phyloP scores from a whole-genome alignment of 1,140 invertebrate genomes.

The Drosophila persimilis region DNA sequence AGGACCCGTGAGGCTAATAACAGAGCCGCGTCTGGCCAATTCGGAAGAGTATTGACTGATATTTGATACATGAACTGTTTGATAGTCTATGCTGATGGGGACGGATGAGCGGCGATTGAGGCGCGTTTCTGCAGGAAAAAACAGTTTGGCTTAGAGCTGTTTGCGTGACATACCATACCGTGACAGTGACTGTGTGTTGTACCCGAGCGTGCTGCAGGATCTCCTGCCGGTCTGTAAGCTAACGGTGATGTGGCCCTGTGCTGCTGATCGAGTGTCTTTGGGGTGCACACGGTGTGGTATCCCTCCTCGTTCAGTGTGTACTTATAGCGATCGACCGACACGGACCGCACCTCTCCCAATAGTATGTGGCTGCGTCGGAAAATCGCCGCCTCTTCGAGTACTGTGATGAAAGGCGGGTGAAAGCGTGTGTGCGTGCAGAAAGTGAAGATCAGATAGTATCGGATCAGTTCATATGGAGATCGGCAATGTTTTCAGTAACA shows the following conservation, averaged over 20 bases:
- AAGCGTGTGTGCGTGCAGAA: slow-evolving; percentile 2
- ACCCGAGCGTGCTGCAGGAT: slow-evolving; percentile 15
- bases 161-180: too few relatives aligned
- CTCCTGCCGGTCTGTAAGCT: slow-evolving; percentile 20
- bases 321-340: slow-evolving; percentile 69
- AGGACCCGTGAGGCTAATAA: slow-evolving; percentile 50
- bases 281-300: not conserved
- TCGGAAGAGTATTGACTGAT: slow-evolving; percentile 24
- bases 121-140: slow-evolving; percentile 30
- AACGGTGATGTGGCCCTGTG: slow-evolving; percentile 19
- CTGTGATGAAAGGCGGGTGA: too few relatives aligned
- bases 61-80: slow-evolving; percentile 43
- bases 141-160: slow-evolving; percentile 7
- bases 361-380: slow-evolving; percentile 53
- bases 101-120: slow-evolving; percentile 58
- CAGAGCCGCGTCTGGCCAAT: slow-evolving; percentile 51
- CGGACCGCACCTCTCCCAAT: slow-evolving; percentile 60
- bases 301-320: slow-evolving; percentile 29
- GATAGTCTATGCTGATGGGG: slow-evolving; percentile 68
- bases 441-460: slow-evolving; percentile 27
- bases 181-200: slow-evolving; percentile 3
- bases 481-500: not conserved
- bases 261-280: slow-evolving; percentile 8
- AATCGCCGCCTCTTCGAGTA: slow-evolving; percentile 36
- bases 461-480: slow-evolving; percentile 13